Evolutionary conservation across 2,888 invertebrate genomes (phyloP).

Genomic region (Pandemis cinnamomeana): DNA sequence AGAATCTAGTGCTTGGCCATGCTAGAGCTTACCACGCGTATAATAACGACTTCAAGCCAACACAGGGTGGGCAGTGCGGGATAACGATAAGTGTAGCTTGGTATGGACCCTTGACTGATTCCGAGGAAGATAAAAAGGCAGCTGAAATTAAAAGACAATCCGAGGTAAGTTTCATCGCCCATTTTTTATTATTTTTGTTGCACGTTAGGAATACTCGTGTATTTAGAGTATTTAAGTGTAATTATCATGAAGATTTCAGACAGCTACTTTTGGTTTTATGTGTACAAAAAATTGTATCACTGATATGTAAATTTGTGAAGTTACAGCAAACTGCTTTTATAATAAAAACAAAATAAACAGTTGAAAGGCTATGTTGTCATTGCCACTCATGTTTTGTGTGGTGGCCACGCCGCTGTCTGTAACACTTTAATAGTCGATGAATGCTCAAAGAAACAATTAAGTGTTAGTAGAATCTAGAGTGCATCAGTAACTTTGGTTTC

Average conservation of each 20-base stretch:
- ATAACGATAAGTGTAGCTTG: slow-evolving; percentile 15
- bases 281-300: no score
- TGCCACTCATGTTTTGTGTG: no score
- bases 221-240: neutral
- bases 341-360: no score
- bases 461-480: no score
- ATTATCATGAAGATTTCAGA: neutral
- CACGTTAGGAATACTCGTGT: no score
- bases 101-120: slow-evolving; percentile 14
- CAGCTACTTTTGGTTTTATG: no score
- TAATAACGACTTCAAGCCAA: slow-evolving; percentile 32
- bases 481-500: neutral
- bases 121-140: slow-evolving; percentile 29
- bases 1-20: slow-evolving; percentile 77
- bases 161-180: neutral
- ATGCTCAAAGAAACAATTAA: no score
- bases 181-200: neutral
- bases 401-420: no score
- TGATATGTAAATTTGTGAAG: no score
- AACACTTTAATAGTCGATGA: no score
- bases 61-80: slow-evolving; percentile 25
- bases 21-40: slow-evolving; percentile 59
- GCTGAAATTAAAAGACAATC: slow-evolving; percentile 23
- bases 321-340: no score
- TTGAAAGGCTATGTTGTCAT: no score